Conservation (phyloP, 2,888 invertebrate genomes). For the Temnothorax rugatulus region DNA sequence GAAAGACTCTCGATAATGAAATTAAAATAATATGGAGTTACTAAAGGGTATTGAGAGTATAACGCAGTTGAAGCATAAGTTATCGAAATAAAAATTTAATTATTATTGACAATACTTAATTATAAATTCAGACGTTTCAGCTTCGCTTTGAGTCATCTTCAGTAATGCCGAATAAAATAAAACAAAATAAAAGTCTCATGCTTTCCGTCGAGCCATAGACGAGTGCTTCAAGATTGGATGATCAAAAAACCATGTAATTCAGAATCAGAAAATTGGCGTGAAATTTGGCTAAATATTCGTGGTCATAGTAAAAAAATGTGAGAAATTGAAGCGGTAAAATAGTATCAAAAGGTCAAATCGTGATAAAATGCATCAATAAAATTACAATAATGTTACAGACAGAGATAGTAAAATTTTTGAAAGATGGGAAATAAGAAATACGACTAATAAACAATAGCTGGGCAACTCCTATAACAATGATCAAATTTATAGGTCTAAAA, state of each 20-base stretch:
- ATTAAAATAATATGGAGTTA: not conserved
- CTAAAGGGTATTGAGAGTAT: no score
- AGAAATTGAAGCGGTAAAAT: not conserved
- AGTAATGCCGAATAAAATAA: no score
- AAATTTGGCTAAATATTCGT: not conserved
- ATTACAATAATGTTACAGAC: not conserved
- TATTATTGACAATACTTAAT: no score
- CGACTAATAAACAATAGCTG: not conserved
- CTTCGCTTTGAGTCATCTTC: no score
- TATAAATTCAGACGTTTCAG: no score
- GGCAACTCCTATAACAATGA: not conserved
- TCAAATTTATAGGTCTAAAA: not conserved
- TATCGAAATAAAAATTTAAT: no score
- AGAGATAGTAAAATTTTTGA: not conserved
- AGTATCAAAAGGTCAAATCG: not conserved
- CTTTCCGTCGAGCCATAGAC: not conserved
- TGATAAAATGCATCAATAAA: not conserved
- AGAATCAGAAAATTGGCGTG: not conserved
- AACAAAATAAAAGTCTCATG: not conserved
- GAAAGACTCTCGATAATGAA: not conserved
- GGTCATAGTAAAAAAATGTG: no score
- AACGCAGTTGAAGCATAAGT: no score
- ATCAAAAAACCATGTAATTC: not conserved
- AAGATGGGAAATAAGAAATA: not conserved
- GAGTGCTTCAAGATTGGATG: not conserved